These are phyloP conservation scores for Leucosticte australis DNA, from an alignment of 2,113 vertebrate genomes.

Conservation along the genomic window DNA sequence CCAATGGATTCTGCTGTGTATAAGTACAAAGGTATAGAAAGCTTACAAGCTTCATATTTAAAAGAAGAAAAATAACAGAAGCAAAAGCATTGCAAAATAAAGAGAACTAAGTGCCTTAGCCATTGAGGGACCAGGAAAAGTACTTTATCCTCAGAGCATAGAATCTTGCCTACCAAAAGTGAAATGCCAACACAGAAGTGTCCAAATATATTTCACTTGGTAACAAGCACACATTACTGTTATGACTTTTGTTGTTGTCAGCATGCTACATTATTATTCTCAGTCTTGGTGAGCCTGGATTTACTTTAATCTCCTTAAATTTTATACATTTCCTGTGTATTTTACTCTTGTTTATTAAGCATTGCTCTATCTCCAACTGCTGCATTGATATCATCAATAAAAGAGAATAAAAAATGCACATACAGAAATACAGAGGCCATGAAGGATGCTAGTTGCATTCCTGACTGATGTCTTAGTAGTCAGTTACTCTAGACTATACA, in stretches of 20 bases:
- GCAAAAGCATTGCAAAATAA: neutral
- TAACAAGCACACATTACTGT: neutral
- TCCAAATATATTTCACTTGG: neutral
- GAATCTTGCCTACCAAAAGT: neutral
- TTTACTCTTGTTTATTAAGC: neutral
- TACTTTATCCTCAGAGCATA: neutral
- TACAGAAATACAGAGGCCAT: neutral
- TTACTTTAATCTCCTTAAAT: neutral
- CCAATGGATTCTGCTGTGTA: neutral
- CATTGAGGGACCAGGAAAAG: neutral
- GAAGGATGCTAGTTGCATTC: neutral
- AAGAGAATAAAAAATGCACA: neutral
- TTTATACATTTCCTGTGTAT: neutral
- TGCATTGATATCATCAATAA: neutral
- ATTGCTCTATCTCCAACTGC: neutral
- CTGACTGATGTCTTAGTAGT: neutral
- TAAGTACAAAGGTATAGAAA: neutral
- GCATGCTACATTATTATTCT: neutral
- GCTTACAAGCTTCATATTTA: neutral
- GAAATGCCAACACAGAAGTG: neutral
- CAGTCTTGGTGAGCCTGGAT: neutral
- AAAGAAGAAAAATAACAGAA: neutral
- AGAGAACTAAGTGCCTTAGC: neutral
- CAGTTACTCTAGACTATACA: neutral
- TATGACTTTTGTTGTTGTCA: neutral